A percentile compares a stretch with the other conserved stretches of the same genome.
phyloP scores from a whole-genome alignment of 2,888 invertebrate genomes.

The Lithophane ornitopus region DNA sequence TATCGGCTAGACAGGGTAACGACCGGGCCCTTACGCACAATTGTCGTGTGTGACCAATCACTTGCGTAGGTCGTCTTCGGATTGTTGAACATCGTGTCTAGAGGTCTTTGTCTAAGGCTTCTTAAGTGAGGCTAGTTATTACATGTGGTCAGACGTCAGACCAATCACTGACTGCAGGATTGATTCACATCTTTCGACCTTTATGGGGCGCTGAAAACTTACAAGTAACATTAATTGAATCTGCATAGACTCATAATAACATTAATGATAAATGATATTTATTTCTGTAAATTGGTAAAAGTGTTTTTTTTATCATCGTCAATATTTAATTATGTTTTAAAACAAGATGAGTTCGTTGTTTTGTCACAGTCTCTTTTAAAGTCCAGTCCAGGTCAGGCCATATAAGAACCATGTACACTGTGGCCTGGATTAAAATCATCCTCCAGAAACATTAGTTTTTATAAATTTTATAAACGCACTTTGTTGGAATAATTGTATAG shows the following conservation, averaged over 20 bases:
- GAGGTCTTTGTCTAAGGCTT: conserved; percentile 25
- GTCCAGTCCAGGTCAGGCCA: background rate
- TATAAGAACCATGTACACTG: background rate
- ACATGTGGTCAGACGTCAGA: background rate
- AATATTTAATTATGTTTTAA: background rate
- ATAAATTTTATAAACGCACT: background rate
- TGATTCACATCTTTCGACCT: background rate
- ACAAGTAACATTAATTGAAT: background rate
- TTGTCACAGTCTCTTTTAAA: background rate
- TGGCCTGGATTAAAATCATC: background rate
- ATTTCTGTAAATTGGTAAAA: background rate
- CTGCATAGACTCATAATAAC: background rate
- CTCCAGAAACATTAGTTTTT: background rate
- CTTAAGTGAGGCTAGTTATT: conserved; percentile 18
- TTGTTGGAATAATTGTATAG: background rate
- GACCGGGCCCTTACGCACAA: conserved; percentile 10
- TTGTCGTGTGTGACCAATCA: conserved; percentile 19
- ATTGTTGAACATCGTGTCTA: conserved; percentile 5
- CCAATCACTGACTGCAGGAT: conserved; percentile 9
- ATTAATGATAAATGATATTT: background rate
- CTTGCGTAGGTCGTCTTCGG: conserved; percentile 28
- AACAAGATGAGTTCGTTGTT: background rate
- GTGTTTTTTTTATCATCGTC: no score
- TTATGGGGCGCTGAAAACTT: background rate
- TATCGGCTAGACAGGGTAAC: conserved; percentile 26